Evolutionary conservation across 2,113 vertebrate genomes (phyloP), one percentile per base, ranked within the genome.

Genomic region (Indicator indicator): DNA sequence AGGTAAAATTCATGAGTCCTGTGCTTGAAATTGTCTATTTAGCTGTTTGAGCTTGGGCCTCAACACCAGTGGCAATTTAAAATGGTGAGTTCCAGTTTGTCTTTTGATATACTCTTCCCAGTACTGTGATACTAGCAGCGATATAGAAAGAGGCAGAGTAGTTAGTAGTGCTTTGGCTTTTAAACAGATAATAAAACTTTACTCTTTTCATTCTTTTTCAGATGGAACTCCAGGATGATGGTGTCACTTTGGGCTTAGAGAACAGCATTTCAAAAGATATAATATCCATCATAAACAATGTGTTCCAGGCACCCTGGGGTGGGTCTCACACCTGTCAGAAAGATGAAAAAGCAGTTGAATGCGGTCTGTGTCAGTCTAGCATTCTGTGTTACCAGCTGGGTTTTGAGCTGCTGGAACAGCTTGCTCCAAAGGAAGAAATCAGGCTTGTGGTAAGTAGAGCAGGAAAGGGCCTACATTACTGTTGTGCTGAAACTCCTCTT

Each of bases 191-290:
- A 60, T 84, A 95, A 90, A 94, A 96, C 36, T 27, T 56, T 90
- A 74, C 33, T 75, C 18, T 70, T 54, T 63, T 83, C 17, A 23
- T 26, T 94, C 48, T 94, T 75, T 97, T 98, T 95, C 97, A 99
- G 99, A 99, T 99, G 99, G 99, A 99, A 97, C 98, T 99, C 46
- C 99, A 99, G 96, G 99, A 99, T 94, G 99, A 99, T 46, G 99
- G 98, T 62, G 98, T 99, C 97, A 99, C 98, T 65, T 97, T 99
- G 98, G 99, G 99, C 69, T 98, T 99, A 94, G 99, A 99, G 90
- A 98, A 99, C 96, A 99, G 98, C 94, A 98, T 99, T 91, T 99
- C 99, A 40, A 99, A 99, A 97, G 99, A 99, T 96, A 98, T 99
- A 44, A 99, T 99, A 95, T 98, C 99, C 96, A 99, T 99, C 95